phyloP scores from a whole-genome alignment of 1,140 invertebrate genomes.

The Saxidomus purpurata region DNA sequence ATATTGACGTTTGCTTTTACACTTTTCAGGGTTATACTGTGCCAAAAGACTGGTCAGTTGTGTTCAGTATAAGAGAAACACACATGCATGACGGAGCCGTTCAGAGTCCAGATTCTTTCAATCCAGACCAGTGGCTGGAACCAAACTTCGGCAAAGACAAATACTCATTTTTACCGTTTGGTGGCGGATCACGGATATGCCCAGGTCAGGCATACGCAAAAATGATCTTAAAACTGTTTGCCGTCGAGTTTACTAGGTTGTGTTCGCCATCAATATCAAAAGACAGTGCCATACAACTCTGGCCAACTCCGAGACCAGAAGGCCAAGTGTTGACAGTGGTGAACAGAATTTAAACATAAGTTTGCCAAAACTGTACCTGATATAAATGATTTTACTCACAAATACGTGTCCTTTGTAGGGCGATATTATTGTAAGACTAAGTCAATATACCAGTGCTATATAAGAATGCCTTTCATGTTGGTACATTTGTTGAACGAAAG shows the following conservation, averaged over 20 bases:
- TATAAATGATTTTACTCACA: too few species aligned
- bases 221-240: conserved; percentile 72
- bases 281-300: conserved; percentile 35
- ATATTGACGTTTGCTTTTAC: too few species aligned
- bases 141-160: conserved; percentile 19
- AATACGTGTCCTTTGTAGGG: too few species aligned
- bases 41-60: conserved; percentile 61
- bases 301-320: conserved; percentile 56
- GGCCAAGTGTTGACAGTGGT: conserved; percentile 23
- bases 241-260: conserved; percentile 67
- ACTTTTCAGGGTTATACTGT: conserved; percentile 68
- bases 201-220: conserved; percentile 75
- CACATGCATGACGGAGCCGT: conserved; percentile 4
- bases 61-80: conserved; percentile 65
- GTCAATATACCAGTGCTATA: too few species aligned
- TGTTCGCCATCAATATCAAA: conserved; percentile 25
- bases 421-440: too few species aligned
- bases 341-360: not conserved
- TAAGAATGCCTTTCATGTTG: too few species aligned
- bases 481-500: too few species aligned
- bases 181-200: conserved; percentile 73
- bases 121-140: conserved; percentile 75
- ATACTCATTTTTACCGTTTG: conserved; percentile 79
- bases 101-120: conserved; percentile 18
- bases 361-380: too few species aligned